Conservation (phyloP, 2,888 invertebrate species). For the Volucella zonaria region DNA sequence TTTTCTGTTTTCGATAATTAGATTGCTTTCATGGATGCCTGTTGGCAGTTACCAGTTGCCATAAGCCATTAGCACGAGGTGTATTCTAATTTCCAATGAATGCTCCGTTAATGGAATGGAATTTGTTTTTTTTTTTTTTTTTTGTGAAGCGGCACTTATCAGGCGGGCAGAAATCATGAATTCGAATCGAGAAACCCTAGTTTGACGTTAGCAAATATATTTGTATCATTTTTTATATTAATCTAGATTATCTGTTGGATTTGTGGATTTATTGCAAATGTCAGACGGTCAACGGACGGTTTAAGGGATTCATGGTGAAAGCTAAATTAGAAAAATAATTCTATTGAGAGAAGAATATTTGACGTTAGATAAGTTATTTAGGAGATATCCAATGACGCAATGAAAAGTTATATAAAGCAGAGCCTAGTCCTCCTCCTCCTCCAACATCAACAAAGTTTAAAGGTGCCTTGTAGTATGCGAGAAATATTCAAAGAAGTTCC, state of each 20-base stretch:
- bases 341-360: too few relatives aligned
- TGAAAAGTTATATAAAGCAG: too few relatives aligned
- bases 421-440: too few relatives aligned
- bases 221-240: slow-evolving; percentile 1
- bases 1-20: slow-evolving; percentile 3
- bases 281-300: too few relatives aligned
- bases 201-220: slow-evolving; percentile 1
- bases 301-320: too few relatives aligned
- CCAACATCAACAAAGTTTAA: too few relatives aligned
- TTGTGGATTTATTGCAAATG: neutral
- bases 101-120: slow-evolving; percentile 22
- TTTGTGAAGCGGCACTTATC: slow-evolving; percentile 8
- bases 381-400: too few relatives aligned
- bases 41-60: too few relatives aligned
- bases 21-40: neutral
- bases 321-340: too few relatives aligned
- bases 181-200: neutral
- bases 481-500: too few relatives aligned
- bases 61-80: neutral
- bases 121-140: neutral
- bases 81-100: neutral
- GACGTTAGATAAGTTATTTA: too few relatives aligned
- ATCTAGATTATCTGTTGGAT: neutral
- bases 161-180: neutral
- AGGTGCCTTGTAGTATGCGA: too few relatives aligned